Evolutionary conservation across 2,797 vertebrate species (phyloP), one percentile per base, ranked within the genome.

Genomic region (Squalus acanthias): DNA sequence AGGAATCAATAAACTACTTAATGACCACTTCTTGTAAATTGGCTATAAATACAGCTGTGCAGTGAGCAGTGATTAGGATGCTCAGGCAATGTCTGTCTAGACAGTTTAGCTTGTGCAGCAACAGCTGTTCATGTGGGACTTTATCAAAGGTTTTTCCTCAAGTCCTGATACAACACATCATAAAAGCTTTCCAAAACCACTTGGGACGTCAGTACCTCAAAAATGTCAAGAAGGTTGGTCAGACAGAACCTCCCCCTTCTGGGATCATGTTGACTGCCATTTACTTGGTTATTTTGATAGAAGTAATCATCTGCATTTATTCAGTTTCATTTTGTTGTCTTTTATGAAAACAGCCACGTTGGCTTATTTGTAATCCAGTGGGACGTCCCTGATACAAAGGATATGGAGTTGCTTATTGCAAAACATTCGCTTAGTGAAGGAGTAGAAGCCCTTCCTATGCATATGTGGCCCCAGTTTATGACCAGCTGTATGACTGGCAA

Each of bases 71-170:
- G 87, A 33, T 89, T 89, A 92, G 60, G 60, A 67, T 93, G 91
- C 20, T 93, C 91, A 46, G 63, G 91, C 63, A 69, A 15, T 22
- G 63, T 46, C 91, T 69, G 91, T 69, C 91, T 69, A 93, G 91
- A 69, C 91, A 22, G 15, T 69, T 69, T 39, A 67, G 15, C n/a
- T 93, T 22, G 8, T 46, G 7, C 63, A 46, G 63, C 22, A 93
- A 33, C 91, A 93, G 60, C 60, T 92, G 89, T 65, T 92, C 63
- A 39, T 8, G 57, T 93, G 91, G 20, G 91, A 46, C 91, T 93
- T 69, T 39, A 65, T 92, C 89, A 93, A 93, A 93, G 33, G 91
- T 69, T 93, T 39, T 93, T 10, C 20, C 20, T 69, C 20, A 67
- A 93, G n/a, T 93, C 6, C 63, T 26, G 63, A 93, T 93, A 39